phyloP scores from a whole-genome alignment of 2,113 vertebrate species.

The Sporophila hypoxantha region DNA sequence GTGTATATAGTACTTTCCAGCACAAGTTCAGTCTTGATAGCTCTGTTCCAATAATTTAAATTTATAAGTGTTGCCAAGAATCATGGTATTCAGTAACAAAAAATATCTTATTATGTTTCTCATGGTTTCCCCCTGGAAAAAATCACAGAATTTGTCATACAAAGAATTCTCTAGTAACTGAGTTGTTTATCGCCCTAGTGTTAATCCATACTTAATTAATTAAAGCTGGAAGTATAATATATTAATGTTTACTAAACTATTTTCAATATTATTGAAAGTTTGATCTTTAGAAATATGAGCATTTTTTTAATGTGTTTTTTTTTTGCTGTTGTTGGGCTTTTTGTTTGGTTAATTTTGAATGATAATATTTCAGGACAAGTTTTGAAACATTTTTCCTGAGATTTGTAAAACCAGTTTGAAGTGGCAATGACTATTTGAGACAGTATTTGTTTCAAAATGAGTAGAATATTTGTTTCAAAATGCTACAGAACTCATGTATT shows the following conservation, averaged over 20 bases:
- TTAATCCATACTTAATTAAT: background rate
- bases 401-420: background rate
- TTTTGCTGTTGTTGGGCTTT: background rate
- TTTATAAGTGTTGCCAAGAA: background rate
- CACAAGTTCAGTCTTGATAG: background rate
- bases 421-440: background rate
- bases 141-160: background rate
- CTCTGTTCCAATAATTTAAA: background rate
- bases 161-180: background rate
- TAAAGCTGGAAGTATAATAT: background rate
- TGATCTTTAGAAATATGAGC: background rate
- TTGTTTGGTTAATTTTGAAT: background rate
- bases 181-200: background rate
- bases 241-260: background rate
- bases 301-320: background rate
- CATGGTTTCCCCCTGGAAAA: fast-evolving
- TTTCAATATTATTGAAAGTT: background rate
- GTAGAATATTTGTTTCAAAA: background rate
- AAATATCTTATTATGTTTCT: background rate
- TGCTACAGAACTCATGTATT: background rate
- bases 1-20: background rate
- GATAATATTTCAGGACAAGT: background rate
- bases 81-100: background rate
- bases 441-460: background rate
- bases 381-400: background rate